Base-by-base conservation (phyloP, 2,797 vertebrate species). In the Glyptemys insculpta region DNA sequence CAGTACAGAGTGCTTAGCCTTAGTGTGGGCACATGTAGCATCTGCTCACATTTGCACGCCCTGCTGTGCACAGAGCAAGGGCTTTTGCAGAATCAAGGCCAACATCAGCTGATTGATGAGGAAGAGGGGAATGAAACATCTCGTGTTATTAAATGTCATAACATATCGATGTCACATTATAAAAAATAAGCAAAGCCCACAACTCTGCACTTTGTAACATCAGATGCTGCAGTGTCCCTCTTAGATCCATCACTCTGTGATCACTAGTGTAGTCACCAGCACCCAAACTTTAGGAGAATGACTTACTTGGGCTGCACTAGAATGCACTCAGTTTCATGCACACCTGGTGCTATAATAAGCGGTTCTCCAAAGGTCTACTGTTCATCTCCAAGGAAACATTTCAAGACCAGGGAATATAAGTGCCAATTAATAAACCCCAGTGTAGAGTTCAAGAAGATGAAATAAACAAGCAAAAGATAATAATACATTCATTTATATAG, bases 301-400 rank as follows among this genome's bases (percentile, higher is more conserved):
- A 92, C 80, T 95, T 94, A 94, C 2, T 8, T 49, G 50, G 85
- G 53, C 86, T 83, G 65, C 88, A 7, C 94, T 94, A 90, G 95
- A 94, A 27, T 49, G 44, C 27, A 78, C 27, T 95, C 95, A 95
- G 93, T 34, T 0, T 41, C 91, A 8, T 80, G 62, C 84, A 92
- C 93, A 93, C 85, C 92, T 93, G 93, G 92, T 93, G 82, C 94
- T 97, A 72, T 68, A 92, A 94, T 88, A 90, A 97, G 96, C 94
- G 92, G 21, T 92, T 97, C 89, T 94, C 87, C 0, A 0, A 94
- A 95, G 91, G 94, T 93, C 89, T 88, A 87, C 68, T 52, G 44
- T 83, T 80, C 87, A 96, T 97, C 92, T 96, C 96, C 90, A 93
- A 96, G 94, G 89, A 87, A 97, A 97, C 92, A 2, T 90, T 53